Evolutionary conservation across 2,888 invertebrate genomes (phyloP).

Genomic region (Scelioninae gen. 2): DNA sequence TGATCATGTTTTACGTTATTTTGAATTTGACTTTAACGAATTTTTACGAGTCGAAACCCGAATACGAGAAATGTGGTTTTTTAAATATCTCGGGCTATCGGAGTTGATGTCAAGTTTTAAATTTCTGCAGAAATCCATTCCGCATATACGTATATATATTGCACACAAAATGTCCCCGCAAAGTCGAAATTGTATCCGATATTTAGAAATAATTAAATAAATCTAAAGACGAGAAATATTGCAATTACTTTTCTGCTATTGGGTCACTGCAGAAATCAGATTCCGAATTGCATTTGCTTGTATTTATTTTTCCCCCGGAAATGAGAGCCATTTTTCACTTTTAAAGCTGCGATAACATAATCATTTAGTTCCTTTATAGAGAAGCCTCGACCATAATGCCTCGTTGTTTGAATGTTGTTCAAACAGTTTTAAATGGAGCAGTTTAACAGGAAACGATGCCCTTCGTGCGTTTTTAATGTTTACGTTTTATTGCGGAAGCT

Average conservation of each 20-base stretch:
- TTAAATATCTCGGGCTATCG: too few relatives aligned
- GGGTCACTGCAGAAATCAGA: background rate
- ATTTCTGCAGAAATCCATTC: too few relatives aligned
- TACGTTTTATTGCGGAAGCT: conserved; percentile 22
- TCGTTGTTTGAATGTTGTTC: conserved; percentile 44
- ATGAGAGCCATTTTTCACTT: conserved; percentile 49
- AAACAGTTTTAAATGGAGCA: conserved; percentile 41
- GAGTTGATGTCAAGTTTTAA: too few relatives aligned
- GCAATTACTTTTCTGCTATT: background rate
- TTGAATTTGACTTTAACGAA: too few relatives aligned
- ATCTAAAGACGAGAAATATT: background rate
- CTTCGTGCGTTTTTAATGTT: conserved; percentile 31
- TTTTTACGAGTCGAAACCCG: too few relatives aligned
- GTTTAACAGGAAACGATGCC: conserved; percentile 43
- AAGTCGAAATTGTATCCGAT: too few relatives aligned
- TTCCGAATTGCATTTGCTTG: conserved; percentile 21
- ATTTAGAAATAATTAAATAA: too few relatives aligned
- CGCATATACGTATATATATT: too few relatives aligned
- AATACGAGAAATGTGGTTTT: too few relatives aligned
- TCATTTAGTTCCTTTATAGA: conserved; percentile 50
- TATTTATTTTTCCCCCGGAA: conserved; percentile 32
- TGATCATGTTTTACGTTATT: too few relatives aligned
- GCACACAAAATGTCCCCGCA: too few relatives aligned
- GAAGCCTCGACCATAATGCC: conserved; percentile 30
- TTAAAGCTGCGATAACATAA: conserved; percentile 51